Percentiles rank a stretch among this genome's conserved stretches.
These are phyloP conservation scores for Polydrusus tereticollis DNA, from an alignment of 2,888 invertebrate genomes.

Conservation along the genomic window DNA sequence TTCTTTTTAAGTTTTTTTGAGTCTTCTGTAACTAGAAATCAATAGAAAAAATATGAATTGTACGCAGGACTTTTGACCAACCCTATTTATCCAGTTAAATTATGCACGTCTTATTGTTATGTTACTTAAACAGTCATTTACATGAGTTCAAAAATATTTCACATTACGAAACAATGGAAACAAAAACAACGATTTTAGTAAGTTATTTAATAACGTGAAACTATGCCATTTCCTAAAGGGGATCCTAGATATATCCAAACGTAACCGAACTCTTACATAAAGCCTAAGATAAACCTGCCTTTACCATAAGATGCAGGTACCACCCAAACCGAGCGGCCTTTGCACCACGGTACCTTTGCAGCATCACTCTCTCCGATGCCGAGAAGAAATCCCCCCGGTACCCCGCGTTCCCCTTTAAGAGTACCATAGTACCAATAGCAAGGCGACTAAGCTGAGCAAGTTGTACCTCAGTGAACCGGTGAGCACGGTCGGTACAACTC, in stretches of 20 bases:
- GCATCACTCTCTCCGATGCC: constrained; percentile 46
- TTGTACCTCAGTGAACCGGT: constrained; percentile 44
- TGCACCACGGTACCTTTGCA: constrained; percentile 37
- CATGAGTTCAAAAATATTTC: too few relatives aligned
- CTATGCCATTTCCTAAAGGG: constrained; percentile 30
- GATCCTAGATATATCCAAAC: constrained; percentile 11
- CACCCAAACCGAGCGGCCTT: constrained; percentile 45
- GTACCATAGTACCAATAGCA: constrained; percentile 41
- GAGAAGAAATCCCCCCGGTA: constrained; percentile 28
- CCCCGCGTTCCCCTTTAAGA: constrained; percentile 18
- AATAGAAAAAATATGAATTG: too few relatives aligned
- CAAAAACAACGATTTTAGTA: neutral
- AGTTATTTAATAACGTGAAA: constrained; percentile 14
- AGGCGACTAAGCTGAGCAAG: constrained; percentile 33
- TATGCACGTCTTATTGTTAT: too few relatives aligned
- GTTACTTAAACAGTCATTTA: too few relatives aligned
- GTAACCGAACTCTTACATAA: constrained; percentile 41
- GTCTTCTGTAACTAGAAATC: too few relatives aligned
- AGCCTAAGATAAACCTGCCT: constrained; percentile 40
- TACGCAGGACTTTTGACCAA: too few relatives aligned
- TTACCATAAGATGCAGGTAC: constrained; percentile 43
- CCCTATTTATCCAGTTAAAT: too few relatives aligned
- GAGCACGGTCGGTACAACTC: constrained; percentile 28
- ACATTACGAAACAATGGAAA: neutral
- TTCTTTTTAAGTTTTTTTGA: too few relatives aligned